Conservation (phyloP, 2,113 vertebrate species). For the Pteropus alecto region DNA sequence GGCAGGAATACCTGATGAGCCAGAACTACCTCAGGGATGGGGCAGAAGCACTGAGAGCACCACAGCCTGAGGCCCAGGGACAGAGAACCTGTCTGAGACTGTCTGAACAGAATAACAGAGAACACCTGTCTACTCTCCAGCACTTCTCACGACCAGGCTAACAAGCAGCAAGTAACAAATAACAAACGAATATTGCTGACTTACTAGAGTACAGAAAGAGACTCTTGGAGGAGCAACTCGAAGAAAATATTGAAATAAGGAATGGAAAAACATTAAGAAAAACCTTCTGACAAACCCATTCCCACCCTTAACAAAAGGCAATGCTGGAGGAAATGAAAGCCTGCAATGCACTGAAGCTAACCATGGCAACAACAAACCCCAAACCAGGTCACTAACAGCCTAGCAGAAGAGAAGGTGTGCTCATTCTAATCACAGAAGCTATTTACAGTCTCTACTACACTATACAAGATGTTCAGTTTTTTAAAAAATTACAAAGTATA, state of each 20-base stretch:
- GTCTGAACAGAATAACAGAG: not conserved
- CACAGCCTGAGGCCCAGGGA: not conserved
- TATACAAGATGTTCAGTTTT: not conserved
- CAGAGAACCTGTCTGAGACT: not conserved
- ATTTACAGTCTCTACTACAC: not conserved
- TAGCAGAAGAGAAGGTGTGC: not conserved
- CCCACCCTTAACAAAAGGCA: not conserved
- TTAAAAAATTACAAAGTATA: not conserved
- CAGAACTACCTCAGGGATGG: not conserved
- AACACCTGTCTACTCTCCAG: not conserved
- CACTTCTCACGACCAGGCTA: not conserved
- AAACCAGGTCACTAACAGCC: not conserved
- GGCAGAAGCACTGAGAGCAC: not conserved
- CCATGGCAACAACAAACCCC: not conserved
- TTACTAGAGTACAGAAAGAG: not conserved
- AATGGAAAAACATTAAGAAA: not conserved
- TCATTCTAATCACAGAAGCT: not conserved
- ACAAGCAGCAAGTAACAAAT: not conserved
- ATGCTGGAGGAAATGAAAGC: not conserved
- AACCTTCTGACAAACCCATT: not conserved
- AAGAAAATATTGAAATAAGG: not conserved
- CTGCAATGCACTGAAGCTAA: not conserved
- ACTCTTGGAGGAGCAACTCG: not conserved
- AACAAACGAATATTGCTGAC: not conserved
- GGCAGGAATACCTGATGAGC: not conserved